Percentiles rank a stretch among this genome's conserved stretches.
phyloP scores from a whole-genome alignment of 2,888 invertebrate genomes.

The Nasonia oneida region DNA sequence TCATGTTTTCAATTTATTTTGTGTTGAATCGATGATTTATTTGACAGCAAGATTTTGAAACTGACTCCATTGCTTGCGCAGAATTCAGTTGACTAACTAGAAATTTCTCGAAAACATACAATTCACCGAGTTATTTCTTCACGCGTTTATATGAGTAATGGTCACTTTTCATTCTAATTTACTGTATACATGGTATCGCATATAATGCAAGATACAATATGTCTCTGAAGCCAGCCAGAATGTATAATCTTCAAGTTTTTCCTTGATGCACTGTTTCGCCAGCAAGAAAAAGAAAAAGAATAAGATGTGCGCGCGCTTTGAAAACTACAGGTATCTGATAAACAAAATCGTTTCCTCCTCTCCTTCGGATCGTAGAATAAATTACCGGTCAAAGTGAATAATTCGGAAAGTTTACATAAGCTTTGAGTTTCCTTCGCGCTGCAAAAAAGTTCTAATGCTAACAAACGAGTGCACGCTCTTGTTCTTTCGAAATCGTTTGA shows the following conservation, averaged over 20 bases:
- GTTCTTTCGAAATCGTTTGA: conserved; percentile 19
- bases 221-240: too few species aligned
- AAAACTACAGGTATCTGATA: background rate
- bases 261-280: too few species aligned
- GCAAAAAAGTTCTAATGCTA: background rate
- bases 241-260: too few species aligned
- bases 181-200: too few species aligned
- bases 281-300: too few species aligned
- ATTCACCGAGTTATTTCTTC: too few species aligned
- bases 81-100: too few species aligned
- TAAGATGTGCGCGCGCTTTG: background rate
- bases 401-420: background rate
- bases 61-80: background rate
- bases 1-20: background rate
- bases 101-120: too few species aligned
- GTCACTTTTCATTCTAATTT: too few species aligned
- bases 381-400: background rate
- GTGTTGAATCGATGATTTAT: background rate
- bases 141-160: too few species aligned
- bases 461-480: background rate
- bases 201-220: too few species aligned
- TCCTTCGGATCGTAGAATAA: background rate
- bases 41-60: background rate
- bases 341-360: background rate
- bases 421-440: background rate